phyloP scores from a whole-genome alignment of 2,113 vertebrate species.

The Chionomys nivalis region DNA sequence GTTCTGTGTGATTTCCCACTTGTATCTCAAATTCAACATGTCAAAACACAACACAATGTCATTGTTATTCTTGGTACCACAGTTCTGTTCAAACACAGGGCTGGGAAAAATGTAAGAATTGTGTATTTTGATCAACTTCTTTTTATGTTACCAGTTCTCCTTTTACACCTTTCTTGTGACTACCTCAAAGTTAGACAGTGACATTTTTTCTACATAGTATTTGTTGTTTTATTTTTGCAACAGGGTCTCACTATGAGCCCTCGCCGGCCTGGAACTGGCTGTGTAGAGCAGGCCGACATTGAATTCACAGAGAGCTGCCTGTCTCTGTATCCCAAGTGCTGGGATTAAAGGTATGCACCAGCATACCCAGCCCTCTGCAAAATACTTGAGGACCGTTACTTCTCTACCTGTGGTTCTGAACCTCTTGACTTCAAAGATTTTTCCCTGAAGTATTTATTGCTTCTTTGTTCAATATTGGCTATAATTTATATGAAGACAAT shows the following conservation, averaged over 20 bases:
- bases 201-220: slow-evolving; percentile 13
- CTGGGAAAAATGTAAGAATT: background rate
- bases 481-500: background rate
- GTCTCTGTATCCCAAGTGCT: background rate
- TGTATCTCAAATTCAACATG: background rate
- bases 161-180: background rate
- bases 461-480: background rate
- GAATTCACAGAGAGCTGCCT: background rate
- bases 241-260: too few relatives aligned
- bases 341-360: too few relatives aligned
- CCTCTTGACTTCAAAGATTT: background rate
- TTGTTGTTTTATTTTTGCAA: background rate
- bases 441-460: background rate
- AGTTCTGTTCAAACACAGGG: background rate
- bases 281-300: background rate
- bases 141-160: background rate
- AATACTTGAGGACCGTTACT: background rate
- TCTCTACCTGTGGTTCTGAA: background rate
- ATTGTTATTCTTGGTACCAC: background rate
- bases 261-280: background rate
- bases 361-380: background rate
- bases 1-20: background rate
- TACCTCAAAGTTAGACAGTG: background rate
- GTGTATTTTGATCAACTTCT: background rate
- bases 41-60: background rate